phyloP scores from a whole-genome alignment of 2,888 invertebrate species.

The Apamea anceps region DNA sequence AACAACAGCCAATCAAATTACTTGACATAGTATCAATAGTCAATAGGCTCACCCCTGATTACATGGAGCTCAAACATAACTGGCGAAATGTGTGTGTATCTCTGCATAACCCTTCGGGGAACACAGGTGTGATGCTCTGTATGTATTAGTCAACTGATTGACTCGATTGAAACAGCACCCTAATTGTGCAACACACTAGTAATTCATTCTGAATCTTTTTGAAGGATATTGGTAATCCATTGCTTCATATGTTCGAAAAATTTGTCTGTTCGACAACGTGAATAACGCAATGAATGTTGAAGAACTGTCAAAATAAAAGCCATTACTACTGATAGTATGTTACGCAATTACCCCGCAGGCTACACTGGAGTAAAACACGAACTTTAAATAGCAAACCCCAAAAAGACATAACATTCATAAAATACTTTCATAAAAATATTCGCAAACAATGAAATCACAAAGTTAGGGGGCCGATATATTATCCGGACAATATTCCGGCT shows the following conservation, averaged over 20 bases:
- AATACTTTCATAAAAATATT: slow-evolving; percentile 58
- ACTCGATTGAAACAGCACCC: background rate
- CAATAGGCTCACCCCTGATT: background rate
- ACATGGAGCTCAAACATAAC: background rate
- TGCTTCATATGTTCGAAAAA: background rate
- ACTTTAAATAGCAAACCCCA: slow-evolving; percentile 13
- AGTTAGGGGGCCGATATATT: slow-evolving; percentile 70
- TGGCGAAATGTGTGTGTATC: background rate
- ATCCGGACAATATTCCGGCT: slow-evolving; percentile 66
- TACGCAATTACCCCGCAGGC: background rate
- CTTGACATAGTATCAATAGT: background rate
- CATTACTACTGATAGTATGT: background rate
- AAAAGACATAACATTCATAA: slow-evolving; percentile 14
- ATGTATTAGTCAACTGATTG: background rate
- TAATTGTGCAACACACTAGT: no score
- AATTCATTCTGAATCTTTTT: background rate
- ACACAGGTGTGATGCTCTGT: background rate
- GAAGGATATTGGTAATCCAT: background rate
- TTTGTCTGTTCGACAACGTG: background rate
- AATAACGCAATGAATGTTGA: background rate
- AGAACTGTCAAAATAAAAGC: background rate
- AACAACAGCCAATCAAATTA: background rate
- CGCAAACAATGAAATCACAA: slow-evolving; percentile 72
- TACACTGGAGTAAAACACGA: background rate
- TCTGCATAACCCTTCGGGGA: background rate